phyloP scores from a whole-genome alignment of 2,113 vertebrate species.

The Heteronetta atricapilla region DNA sequence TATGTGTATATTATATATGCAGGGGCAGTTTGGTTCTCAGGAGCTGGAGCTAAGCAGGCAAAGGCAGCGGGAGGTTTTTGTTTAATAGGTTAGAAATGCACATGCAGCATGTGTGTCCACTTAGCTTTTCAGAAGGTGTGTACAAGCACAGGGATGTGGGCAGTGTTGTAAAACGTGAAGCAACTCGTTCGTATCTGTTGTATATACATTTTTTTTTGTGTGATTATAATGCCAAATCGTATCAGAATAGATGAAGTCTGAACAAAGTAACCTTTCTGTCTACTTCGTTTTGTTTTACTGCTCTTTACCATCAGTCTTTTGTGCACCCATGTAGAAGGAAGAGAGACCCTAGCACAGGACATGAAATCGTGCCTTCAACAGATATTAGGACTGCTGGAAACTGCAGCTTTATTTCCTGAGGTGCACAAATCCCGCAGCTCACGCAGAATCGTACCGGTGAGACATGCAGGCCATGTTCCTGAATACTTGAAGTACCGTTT shows the following conservation, averaged over 20 bases:
- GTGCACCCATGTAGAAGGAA: background rate
- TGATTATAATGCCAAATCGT: background rate
- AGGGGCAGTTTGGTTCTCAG: background rate
- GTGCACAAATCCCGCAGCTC: background rate
- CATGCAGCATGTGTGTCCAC: background rate
- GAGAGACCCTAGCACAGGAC: background rate
- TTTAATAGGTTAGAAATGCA: background rate
- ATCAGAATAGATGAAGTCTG: background rate
- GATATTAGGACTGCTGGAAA: background rate
- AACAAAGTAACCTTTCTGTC: background rate
- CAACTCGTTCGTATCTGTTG: background rate
- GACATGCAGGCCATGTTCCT: background rate
- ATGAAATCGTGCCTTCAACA: slow-evolving; percentile 66
- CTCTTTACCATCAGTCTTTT: background rate
- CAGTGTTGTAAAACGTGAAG: background rate
- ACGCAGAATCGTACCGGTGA: background rate
- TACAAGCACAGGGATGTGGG: background rate
- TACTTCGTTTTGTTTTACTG: background rate
- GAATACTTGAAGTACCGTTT: slow-evolving; percentile 54
- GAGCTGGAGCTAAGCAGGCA: background rate
- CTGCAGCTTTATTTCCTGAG: background rate
- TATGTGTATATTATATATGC: background rate
- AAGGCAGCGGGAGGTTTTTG: background rate
- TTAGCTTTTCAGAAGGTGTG: background rate
- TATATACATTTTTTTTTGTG: background rate